Evolutionary conservation across 2,113 vertebrate species (phyloP).

Genomic region (Cochlearius cochlearius): DNA sequence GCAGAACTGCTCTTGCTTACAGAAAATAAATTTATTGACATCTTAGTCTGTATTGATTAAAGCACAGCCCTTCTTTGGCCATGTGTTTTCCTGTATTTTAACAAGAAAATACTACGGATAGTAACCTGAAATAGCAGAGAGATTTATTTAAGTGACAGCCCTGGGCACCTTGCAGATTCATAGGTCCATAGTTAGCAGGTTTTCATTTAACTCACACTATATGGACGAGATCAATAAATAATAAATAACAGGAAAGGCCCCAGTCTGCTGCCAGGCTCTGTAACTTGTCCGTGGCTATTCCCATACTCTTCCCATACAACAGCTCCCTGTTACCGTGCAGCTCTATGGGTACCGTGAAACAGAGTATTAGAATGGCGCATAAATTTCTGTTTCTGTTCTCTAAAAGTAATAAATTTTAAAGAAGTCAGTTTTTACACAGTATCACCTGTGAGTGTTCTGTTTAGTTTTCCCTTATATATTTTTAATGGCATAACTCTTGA

Average conservation of each 20-base stretch:
- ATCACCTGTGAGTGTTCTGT: background rate
- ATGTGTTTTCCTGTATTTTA: background rate
- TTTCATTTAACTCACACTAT: rapidly evolving
- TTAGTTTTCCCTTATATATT: background rate
- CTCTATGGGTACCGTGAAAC: background rate
- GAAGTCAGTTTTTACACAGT: background rate
- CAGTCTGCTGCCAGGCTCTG: background rate
- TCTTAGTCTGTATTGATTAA: background rate
- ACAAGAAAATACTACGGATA: background rate
- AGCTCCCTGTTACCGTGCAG: background rate
- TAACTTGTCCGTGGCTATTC: rapidly evolving
- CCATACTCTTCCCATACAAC: rapidly evolving
- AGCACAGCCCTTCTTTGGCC: background rate
- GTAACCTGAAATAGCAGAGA: background rate
- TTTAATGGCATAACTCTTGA: background rate
- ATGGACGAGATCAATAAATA: background rate
- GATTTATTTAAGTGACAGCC: background rate
- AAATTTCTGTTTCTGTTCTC: background rate
- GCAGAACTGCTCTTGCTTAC: background rate
- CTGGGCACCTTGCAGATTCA: background rate
- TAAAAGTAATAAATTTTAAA: rapidly evolving
- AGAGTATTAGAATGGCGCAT: background rate
- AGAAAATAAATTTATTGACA: background rate
- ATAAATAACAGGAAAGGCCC: background rate
- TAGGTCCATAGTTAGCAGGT: rapidly evolving